phyloP scores from a whole-genome alignment of 2,888 invertebrate species.

The Antitype chi region DNA sequence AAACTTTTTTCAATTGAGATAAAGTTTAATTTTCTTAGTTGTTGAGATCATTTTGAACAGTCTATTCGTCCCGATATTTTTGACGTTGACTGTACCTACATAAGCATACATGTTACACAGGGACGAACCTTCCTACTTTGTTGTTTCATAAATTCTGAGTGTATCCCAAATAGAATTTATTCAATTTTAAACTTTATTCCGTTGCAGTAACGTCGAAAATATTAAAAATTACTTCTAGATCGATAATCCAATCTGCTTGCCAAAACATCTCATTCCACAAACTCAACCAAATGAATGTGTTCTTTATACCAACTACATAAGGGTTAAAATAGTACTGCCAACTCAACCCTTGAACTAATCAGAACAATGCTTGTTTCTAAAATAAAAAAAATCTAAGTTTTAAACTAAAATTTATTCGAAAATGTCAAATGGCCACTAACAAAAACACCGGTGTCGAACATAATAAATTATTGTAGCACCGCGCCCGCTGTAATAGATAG shows the following conservation, averaged over 20 bases:
- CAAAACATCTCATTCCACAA: conserved; percentile 29
- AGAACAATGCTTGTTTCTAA: conserved; percentile 14
- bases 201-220: background rate
- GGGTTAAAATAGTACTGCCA: conserved; percentile 14
- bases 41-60: no score
- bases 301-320: background rate
- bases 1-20: no score
- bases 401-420: conserved; percentile 36
- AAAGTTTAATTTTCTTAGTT: no score
- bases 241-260: conserved; percentile 37
- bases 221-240: conserved; percentile 17
- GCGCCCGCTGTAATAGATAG: conserved; percentile 1
- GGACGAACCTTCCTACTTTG: conserved; percentile 29
- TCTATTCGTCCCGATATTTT: no score
- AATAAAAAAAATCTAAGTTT: conserved; percentile 27
- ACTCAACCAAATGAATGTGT: conserved; percentile 19
- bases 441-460: conserved; percentile 7
- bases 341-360: conserved; percentile 1
- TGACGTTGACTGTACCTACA: no score
- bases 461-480: background rate
- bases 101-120: conserved; percentile 10
- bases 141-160: conserved; percentile 21
- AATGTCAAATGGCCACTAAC: conserved; percentile 22
- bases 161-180: conserved; percentile 20
- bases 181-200: conserved; percentile 15